Conservation (phyloP, 2,113 vertebrate genomes). For the Theristicus caerulescens region DNA sequence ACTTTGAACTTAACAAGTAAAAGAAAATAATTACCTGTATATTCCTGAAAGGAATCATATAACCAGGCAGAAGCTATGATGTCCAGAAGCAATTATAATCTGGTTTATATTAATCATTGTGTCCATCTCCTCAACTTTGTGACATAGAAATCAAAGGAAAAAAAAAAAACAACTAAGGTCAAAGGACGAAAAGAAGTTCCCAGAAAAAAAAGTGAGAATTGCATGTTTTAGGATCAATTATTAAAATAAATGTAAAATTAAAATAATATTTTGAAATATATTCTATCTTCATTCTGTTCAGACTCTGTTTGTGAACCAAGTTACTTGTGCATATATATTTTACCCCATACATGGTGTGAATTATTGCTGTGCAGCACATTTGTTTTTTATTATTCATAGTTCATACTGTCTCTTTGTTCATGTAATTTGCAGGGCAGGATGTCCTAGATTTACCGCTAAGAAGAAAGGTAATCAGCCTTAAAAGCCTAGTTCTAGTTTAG, state of each 20-base stretch:
- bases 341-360: neutral
- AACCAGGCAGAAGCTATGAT: constrained; percentile 20
- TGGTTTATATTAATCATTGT: constrained; percentile 60
- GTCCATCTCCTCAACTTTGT: constrained; percentile 43
- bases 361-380: neutral
- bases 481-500: neutral
- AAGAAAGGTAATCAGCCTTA: neutral
- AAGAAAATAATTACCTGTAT: constrained; percentile 52
- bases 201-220: neutral
- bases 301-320: neutral
- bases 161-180: constrained; percentile 8
- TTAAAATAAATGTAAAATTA: neutral
- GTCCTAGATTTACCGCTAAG: neutral
- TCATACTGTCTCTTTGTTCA: neutral
- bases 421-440: neutral
- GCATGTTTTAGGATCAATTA: neutral
- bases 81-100: constrained; percentile 49
- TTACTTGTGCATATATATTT: neutral
- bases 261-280: neutral
- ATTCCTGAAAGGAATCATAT: constrained; percentile 55
- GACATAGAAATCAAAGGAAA: constrained; percentile 41
- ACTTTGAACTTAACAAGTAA: constrained; percentile 39
- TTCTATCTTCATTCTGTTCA: neutral
- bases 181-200: neutral
- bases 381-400: neutral